Conservation (phyloP, 2,888 invertebrate species). For the Rapana venosa region DNA sequence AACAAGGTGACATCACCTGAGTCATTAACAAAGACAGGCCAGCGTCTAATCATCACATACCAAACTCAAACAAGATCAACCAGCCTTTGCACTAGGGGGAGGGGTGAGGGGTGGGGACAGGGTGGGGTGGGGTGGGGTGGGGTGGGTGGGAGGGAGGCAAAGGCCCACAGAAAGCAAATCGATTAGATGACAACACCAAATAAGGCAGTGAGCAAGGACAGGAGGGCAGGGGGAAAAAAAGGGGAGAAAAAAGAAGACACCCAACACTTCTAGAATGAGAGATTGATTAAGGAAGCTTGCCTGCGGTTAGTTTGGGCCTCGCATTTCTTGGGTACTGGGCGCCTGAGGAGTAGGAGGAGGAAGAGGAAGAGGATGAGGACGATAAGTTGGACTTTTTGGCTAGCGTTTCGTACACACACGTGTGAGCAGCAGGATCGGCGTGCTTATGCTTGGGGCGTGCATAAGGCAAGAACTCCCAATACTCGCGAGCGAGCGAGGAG, state of each 20-base stretch:
- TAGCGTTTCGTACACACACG: conserved; percentile 73
- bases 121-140: no score
- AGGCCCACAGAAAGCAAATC: conserved; percentile 27
- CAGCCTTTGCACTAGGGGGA: neutral
- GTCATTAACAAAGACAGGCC: neutral
- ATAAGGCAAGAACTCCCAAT: conserved; percentile 50
- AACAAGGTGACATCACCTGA: neutral
- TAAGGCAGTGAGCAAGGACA: conserved; percentile 46
- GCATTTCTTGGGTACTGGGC: conserved; percentile 69
- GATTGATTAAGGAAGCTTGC: conserved; percentile 61
- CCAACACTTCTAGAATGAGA: conserved; percentile 30
- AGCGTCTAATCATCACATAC: neutral
- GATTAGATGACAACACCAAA: conserved; percentile 51
- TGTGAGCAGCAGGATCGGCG: conserved; percentile 59
- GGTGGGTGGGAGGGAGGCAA: neutral
- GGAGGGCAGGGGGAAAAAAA: neutral
- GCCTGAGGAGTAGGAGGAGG: conserved; percentile 48
- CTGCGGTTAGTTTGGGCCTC: conserved; percentile 71
- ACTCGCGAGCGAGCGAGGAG: conserved; percentile 45
- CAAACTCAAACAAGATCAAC: neutral
- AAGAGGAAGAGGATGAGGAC: conserved; percentile 28
- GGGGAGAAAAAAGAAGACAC: neutral
- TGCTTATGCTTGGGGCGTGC: conserved; percentile 53
- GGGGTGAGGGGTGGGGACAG: no score
- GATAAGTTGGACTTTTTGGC: conserved; percentile 72